Evolutionary conservation across 2,797 vertebrate species (phyloP).

Genomic region (Propithecus perrieri): DNA sequence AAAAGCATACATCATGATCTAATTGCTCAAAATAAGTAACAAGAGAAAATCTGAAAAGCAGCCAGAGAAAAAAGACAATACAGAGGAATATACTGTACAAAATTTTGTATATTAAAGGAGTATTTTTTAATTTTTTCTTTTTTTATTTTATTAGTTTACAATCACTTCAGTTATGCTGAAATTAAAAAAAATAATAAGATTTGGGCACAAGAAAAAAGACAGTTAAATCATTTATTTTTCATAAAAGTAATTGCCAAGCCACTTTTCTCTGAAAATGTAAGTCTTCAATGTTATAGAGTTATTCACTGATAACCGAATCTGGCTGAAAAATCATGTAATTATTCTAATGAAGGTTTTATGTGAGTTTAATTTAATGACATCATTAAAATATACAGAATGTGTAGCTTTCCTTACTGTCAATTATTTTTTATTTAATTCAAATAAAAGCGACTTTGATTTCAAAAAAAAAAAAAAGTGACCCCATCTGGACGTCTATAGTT

Average conservation of each 20-base stretch:
- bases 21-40: neutral
- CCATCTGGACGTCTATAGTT: neutral
- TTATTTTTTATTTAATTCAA: slow-evolving; percentile 39
- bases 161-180: neutral
- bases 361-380: neutral
- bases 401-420: neutral
- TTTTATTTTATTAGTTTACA: neutral
- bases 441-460: neutral
- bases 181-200: neutral
- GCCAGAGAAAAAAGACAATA: neutral
- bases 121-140: neutral
- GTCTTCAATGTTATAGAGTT: neutral
- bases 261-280: neutral
- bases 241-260: slow-evolving; percentile 23
- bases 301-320: neutral
- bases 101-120: neutral
- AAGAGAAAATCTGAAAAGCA: neutral
- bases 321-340: neutral
- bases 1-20: neutral
- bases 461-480: neutral
- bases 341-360: neutral
- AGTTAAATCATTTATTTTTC: neutral
- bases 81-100: neutral
- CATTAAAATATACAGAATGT: slow-evolving; percentile 2
- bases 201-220: neutral